Evolutionary conservation across 2,797 vertebrate genomes (phyloP), one percentile per base, ranked within the genome.

Genomic region (Diglossa cyanea): DNA sequence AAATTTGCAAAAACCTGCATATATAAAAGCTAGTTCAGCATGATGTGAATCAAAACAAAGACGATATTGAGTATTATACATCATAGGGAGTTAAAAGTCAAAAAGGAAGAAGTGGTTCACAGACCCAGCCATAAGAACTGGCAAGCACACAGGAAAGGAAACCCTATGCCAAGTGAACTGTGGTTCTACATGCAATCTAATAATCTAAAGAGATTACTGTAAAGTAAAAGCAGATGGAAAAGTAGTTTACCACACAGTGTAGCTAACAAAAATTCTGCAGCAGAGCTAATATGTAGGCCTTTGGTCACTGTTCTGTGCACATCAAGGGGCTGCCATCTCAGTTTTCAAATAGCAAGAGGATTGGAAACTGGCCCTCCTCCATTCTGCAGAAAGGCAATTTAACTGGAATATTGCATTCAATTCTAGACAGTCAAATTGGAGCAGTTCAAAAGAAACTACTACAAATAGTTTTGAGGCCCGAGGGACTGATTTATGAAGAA

Each of bases 141-240:
- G 78, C 61, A 80, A 83, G 33, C 35, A 65, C n/a, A 77, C n/a
- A 80, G 39, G 42, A 92, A 91, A 91, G 78, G 53, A 91, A 92
- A 71, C 57, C 45, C 80, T 74, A 21, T 53, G 86, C 78, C 94
- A 89, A 91, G 54, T 28, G 54, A 79, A 81, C 55, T 72, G 57
- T 53, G 72, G 90, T 57, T 87, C 93, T 92, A 67, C 61, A 68
- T 0, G 0, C 53, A 94, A 54, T 86, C 72, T 92, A 92, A 89
- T 88, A 37, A 85, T 93, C 91, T 83, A 80, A 78, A 90, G 68
- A 94, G 33, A 75, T 62, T 75, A 78, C 40, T 92, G 33, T 40
- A 92, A 96, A 94, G 75, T 88, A 91, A 93, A 95, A 93, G 47
- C 94, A 97, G 89, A 95, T 94, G 94, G 76, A 88, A 94, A 95